These are phyloP conservation scores for Rhinogobio ventralis DNA, from an alignment of 2,797 vertebrate species.

Conservation along the genomic window DNA sequence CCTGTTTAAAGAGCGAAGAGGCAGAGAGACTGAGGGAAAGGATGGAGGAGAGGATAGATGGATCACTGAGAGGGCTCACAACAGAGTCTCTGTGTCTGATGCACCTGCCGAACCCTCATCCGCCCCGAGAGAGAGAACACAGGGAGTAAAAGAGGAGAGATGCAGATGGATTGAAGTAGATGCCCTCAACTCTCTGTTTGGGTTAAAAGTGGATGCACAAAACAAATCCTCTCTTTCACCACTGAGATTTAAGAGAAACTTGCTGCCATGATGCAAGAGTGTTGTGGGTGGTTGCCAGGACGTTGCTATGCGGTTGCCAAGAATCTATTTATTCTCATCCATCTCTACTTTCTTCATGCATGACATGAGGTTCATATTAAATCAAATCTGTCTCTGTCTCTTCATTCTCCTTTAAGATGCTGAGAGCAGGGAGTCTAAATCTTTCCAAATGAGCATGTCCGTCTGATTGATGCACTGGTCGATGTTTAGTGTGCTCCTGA, in stretches of 20 bases:
- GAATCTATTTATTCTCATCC: neutral
- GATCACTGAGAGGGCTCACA: constrained; percentile 54
- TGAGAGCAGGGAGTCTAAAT: constrained; percentile 56
- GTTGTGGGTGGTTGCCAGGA: neutral
- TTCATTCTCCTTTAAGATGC: constrained; percentile 42
- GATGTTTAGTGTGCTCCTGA: constrained; percentile 58
- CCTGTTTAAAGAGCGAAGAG: constrained; percentile 50
- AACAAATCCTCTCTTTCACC: constrained; percentile 74
- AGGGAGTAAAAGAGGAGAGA: constrained; percentile 38
- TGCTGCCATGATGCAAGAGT: neutral
- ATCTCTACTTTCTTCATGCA: neutral
- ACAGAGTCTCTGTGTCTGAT: constrained; percentile 56
- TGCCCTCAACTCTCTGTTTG: neutral
- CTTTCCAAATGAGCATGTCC: constrained; percentile 59
- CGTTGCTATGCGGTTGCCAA: neutral
- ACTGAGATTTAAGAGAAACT: constrained; percentile 51
- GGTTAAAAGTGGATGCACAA: constrained; percentile 58
- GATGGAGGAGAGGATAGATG: constrained; percentile 31
- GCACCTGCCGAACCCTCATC: constrained; percentile 60
- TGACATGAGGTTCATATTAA: neutral
- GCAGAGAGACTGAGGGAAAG: constrained; percentile 35
- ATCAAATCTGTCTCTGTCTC: neutral
- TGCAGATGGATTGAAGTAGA: constrained; percentile 41
- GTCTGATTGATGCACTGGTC: constrained; percentile 62
- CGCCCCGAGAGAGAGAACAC: constrained; percentile 26